Evolutionary conservation across 2,113 vertebrate genomes (phyloP).

Genomic region (Tragelaphus imberbis): DNA sequence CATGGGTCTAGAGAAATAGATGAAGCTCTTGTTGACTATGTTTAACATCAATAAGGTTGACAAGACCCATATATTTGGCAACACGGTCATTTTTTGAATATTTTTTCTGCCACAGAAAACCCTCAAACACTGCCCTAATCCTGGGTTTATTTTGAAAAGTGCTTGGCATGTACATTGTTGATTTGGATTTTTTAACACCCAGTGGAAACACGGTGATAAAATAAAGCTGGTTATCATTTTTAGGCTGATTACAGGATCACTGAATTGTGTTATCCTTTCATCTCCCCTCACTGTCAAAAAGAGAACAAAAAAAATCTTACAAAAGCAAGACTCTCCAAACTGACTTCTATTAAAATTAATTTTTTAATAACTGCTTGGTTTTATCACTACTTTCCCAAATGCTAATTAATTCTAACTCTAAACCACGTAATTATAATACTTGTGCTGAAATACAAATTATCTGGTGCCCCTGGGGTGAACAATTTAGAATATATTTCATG

Average conservation of each 20-base stretch:
- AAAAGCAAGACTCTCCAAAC: slow-evolving; percentile 50
- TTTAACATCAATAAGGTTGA: neutral
- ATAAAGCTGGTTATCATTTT: slow-evolving; percentile 21
- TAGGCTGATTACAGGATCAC: slow-evolving; percentile 31
- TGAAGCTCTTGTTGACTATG: neutral
- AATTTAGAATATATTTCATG: slow-evolving; percentile 62
- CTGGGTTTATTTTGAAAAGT: slow-evolving; percentile 2
- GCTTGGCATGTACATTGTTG: neutral
- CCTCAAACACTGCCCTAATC: neutral
- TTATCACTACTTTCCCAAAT: slow-evolving; percentile 71
- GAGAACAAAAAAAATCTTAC: neutral
- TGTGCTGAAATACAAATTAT: slow-evolving; percentile 77
- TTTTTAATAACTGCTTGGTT: slow-evolving; percentile 72
- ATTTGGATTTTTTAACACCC: slow-evolving; percentile 38
- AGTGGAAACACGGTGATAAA: slow-evolving; percentile 30
- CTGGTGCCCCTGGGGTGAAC: slow-evolving; percentile 65
- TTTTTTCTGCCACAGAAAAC: neutral
- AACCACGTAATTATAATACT: slow-evolving; percentile 74
- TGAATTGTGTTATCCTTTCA: neutral
- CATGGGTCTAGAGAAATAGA: neutral
- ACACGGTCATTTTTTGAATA: neutral
- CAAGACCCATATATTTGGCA: neutral
- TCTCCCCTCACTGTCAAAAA: neutral
- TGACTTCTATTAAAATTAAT: slow-evolving; percentile 73
- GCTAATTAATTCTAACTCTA: slow-evolving; percentile 78